Base-by-base conservation (phyloP, 2,888 invertebrate species). In the Latrodectus hesperus region DNA sequence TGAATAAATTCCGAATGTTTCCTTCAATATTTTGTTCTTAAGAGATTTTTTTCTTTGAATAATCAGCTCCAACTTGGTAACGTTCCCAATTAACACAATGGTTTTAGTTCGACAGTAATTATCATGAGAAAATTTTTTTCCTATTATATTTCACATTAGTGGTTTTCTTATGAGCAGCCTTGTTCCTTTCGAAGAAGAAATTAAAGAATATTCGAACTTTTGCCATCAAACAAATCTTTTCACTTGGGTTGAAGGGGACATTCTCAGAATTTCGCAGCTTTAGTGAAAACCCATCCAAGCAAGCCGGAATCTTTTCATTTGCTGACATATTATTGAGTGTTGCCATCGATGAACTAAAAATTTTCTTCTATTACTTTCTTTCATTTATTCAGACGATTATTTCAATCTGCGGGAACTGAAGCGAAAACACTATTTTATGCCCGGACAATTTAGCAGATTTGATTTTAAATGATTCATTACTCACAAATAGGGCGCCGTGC, bases 391-490 rank as follows among this genome's bases (percentile, higher is more conserved):
- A 16, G 75, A 60, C 75, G 75, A 82, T 79, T 79, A 70, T 81
- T 81, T 55, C 75, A 74, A 71, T 70, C 70, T 70, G 60, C 53
- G 55, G 49, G 82, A 70, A 70, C 74, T 75, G 82, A 75, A 82
- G 82, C 82, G 68, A 75, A 70, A 82, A 82, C 70, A 82, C 75
- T 82, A 82, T 82, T 82, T 82, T 75, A 82, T 70, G 74, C 74
- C 70, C 82, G 75, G 75, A 60, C 75, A 82, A 82, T 82, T 82
- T 75, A 82, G 82, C 82, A 82, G 75, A 82, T 82, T 82, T 82
- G 82, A 82, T 82, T 82, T 81, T 82, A 82, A 82, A 75, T 82
- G 82, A 82, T 82, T 82, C 82, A 75, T 75, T 82, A 51, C 53
- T 75, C 75, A 60, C 55, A 65, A 64, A 81, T 74, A 82, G 55